Conservation (phyloP, 1,140 invertebrate species). For the Apocrypta bakeri region DNA sequence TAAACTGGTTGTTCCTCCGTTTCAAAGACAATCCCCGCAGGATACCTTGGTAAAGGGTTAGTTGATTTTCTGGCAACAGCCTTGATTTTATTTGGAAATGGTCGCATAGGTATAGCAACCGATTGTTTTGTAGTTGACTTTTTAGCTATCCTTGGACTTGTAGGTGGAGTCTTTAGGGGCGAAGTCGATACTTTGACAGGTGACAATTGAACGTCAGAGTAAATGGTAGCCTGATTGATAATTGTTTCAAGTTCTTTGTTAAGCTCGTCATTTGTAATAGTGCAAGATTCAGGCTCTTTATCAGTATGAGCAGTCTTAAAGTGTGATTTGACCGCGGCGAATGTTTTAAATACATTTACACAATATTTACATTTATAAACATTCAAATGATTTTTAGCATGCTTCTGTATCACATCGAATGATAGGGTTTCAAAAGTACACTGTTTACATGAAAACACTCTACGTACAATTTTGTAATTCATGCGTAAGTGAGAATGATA, state of each 20-base stretch:
- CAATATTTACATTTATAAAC: constrained; percentile 67
- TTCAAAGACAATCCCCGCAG: constrained; percentile 48
- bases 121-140: constrained; percentile 66
- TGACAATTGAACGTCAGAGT: neutral
- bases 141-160: constrained; percentile 58
- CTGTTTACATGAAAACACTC: constrained; percentile 59
- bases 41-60: constrained; percentile 62
- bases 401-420: constrained; percentile 59
- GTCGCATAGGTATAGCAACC: constrained; percentile 11
- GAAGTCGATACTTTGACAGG: neutral
- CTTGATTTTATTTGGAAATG: constrained; percentile 54
- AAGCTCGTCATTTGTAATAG: constrained; percentile 56
- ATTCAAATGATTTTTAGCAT: constrained; percentile 63
- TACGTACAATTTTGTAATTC: constrained; percentile 56
- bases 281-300: constrained; percentile 58
- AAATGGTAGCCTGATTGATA: neutral
- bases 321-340: constrained; percentile 53
- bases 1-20: constrained; percentile 21
- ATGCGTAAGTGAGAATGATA: constrained; percentile 66
- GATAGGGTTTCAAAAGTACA: constrained; percentile 58
- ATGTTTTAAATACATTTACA: constrained; percentile 55
- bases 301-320: constrained; percentile 57
- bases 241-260: constrained; percentile 44
- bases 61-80: constrained; percentile 70
- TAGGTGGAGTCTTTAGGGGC: neutral